phyloP scores from a whole-genome alignment of 2,113 vertebrate genomes.

The Coracopsis vasa region DNA sequence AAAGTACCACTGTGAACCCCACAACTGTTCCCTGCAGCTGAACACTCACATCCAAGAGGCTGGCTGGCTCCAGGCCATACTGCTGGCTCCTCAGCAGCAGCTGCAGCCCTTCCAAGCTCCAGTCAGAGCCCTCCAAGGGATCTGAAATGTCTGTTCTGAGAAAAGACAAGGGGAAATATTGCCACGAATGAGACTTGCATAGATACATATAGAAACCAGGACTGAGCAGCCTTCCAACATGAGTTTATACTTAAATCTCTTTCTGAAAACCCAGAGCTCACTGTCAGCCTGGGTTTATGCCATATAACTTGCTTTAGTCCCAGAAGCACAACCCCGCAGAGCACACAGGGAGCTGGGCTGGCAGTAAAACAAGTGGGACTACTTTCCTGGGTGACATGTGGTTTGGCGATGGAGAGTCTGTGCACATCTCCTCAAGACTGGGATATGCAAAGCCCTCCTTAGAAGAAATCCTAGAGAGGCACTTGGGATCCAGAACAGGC shows the following conservation, averaged over 20 bases:
- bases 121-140: conserved; percentile 80
- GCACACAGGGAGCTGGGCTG: neutral
- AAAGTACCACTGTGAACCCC: neutral
- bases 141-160: conserved; percentile 81
- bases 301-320: neutral
- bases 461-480: neutral
- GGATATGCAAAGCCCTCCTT: neutral
- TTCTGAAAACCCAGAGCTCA: neutral
- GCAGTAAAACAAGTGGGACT: neutral
- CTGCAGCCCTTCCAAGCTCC: conserved; percentile 88
- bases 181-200: neutral
- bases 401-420: neutral
- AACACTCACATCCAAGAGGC: conserved; percentile 79
- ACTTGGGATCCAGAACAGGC: neutral
- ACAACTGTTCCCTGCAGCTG: neutral
- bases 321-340: neutral
- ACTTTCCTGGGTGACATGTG: neutral
- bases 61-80: conserved; percentile 78
- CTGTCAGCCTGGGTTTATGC: neutral
- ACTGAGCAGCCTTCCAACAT: neutral
- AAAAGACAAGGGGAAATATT: neutral
- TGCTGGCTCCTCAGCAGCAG: conserved; percentile 87
- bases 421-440: neutral
- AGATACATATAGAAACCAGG: neutral
- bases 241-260: neutral